Evolutionary conservation across 2,113 vertebrate species (phyloP), one percentile per base, ranked within the genome.

Genomic region (Salvelinus namaycush): DNA sequence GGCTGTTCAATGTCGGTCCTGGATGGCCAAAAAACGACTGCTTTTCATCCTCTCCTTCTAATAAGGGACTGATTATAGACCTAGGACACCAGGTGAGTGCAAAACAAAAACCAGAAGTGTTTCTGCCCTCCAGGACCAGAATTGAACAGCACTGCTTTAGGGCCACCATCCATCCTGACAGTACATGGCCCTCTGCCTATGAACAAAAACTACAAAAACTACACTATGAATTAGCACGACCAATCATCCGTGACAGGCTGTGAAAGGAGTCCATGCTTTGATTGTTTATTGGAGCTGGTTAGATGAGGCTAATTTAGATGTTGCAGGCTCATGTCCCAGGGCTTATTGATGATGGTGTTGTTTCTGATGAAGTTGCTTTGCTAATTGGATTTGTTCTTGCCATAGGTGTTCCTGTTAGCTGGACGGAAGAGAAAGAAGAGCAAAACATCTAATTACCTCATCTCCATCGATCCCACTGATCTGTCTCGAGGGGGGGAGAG

Each of bases 361-460:
- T n/a, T 20, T 27, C 24, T 14, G 22, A 24, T n/a, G 14, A 5
- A 26, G 31, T 18, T 39, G 1, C 54, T 70, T n/a, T 22, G 49
- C 39, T 75, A 9, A 74, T 80, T 72, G 75, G 34, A 7, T 74
- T 65, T 24, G 13, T 68, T 1, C 18, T 39, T 70, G 74, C 76
- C 79, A 64, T 84, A 99, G 97, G 95, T 99, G 79, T 99, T 99
- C 91, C 93, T 99, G 80, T 93, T 99, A 90, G 98, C 98, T 70
- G 98, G 97, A 81, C 95, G 97, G 88, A 99, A 99, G 88, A 93
- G 98, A 82, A 99, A 99, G 95, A 99, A 98, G 94, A 99, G 98
- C 87, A 99, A 99, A 95, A 99, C 98, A 70, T 99, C 98, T 54
- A 99, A 99, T 98, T 99, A 99, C 95, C 97, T 99, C 94, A 99